These are phyloP conservation scores for Asbolus verrucosus DNA, from an alignment of 1,140 invertebrate genomes.

Conservation along the genomic window DNA sequence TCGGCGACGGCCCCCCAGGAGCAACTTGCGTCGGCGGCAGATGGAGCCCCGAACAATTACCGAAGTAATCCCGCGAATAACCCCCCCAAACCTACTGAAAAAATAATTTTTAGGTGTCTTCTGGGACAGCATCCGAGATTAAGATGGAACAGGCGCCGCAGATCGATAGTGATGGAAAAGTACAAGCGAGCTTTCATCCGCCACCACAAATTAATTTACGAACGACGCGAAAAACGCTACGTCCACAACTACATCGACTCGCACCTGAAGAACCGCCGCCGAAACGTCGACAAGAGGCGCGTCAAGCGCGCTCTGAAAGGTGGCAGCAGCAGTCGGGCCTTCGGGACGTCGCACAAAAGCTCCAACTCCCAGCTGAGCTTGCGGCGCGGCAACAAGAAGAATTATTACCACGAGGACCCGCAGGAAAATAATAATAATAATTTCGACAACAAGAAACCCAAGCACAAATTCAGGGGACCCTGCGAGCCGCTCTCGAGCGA, in stretches of 20 bases:
- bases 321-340: conserved; percentile 51
- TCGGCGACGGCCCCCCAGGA: conserved; percentile 89
- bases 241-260: conserved; percentile 40
- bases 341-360: conserved; percentile 52
- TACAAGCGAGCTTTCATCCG: conserved; percentile 57
- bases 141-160: conserved; percentile 78
- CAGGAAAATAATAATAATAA: conserved; percentile 49
- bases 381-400: conserved; percentile 57
- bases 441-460: conserved; percentile 61
- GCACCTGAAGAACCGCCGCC: conserved; percentile 6
- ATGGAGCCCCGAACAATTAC: conserved; percentile 86
- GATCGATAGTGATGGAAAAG: conserved; percentile 69
- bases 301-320: conserved; percentile 60
- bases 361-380: conserved; percentile 51
- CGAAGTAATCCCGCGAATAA: conserved; percentile 69
- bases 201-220: conserved; percentile 52
- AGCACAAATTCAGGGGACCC: conserved; percentile 63
- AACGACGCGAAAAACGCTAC: conserved; percentile 46
- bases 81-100: background rate
- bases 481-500: conserved; percentile 73
- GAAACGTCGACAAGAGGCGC: conserved; percentile 12
- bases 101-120: conserved; percentile 70
- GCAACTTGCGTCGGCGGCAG: conserved; percentile 92
- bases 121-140: conserved; percentile 86
- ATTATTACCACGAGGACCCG: conserved; percentile 51